Evolutionary conservation across 2,888 invertebrate genomes (phyloP).

Genomic region (Idaea dimidiata): DNA sequence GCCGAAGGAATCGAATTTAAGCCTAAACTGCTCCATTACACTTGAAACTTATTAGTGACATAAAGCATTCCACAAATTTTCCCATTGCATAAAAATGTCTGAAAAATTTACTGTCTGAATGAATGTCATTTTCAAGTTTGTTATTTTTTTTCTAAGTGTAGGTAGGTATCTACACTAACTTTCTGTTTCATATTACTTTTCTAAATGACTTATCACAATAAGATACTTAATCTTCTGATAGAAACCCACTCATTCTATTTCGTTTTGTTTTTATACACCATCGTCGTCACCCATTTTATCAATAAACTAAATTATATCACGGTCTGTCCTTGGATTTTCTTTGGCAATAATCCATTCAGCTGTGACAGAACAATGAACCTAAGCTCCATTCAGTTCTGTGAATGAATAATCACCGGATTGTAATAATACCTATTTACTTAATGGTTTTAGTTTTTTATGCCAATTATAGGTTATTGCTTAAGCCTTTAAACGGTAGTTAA

Average conservation of each 20-base stretch:
- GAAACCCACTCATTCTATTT: neutral
- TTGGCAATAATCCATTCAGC: neutral
- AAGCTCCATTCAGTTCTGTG: neutral
- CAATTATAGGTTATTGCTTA: neutral
- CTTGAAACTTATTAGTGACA: too few species aligned
- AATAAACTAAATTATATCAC: neutral
- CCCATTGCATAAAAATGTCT: too few species aligned
- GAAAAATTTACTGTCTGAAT: too few species aligned
- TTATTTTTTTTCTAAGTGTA: too few species aligned
- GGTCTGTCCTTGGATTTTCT: neutral
- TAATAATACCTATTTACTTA: neutral
- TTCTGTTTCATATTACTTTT: too few species aligned
- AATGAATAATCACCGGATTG: neutral
- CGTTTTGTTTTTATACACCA: neutral
- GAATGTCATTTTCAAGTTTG: too few species aligned
- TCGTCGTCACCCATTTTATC: neutral
- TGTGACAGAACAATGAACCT: slow-evolving; percentile 1
- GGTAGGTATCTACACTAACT: too few species aligned
- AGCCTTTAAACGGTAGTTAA: neutral
- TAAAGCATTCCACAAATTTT: too few species aligned
- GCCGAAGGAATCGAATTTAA: too few species aligned
- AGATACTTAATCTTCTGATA: neutral
- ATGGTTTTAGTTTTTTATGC: neutral
- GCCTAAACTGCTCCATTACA: too few species aligned
- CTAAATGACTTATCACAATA: too few species aligned